Evolutionary conservation across 2,888 invertebrate species (phyloP).

Genomic region (Cheilosia variabilis): DNA sequence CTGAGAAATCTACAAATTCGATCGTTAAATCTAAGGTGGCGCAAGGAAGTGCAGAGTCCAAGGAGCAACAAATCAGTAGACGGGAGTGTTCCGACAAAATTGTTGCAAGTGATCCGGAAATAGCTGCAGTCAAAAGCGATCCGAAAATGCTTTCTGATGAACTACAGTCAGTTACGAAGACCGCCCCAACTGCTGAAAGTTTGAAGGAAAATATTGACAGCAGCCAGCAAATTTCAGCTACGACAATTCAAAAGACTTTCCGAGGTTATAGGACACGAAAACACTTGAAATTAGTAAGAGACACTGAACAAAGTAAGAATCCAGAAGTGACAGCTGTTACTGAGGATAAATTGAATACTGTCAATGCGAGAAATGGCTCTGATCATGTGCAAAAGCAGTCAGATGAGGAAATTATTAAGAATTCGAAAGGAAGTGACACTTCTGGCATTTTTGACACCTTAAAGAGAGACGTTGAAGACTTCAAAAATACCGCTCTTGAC

Average conservation of each 20-base stretch:
- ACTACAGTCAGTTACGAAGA: neutral
- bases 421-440: neutral
- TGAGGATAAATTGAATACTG: too few relatives aligned
- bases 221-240: slow-evolving; percentile 42
- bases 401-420: neutral
- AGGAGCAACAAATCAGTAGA: neutral
- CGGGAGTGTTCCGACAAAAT: neutral
- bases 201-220: neutral
- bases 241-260: slow-evolving; percentile 63
- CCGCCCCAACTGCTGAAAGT: too few relatives aligned
- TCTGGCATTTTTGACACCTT: slow-evolving; percentile 11
- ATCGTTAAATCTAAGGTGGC: neutral
- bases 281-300: neutral
- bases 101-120: too few relatives aligned
- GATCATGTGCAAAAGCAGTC: neutral
- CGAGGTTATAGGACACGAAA: slow-evolving; percentile 62
- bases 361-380: neutral
- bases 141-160: neutral
- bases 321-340: too few relatives aligned
- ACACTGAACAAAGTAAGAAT: too few relatives aligned
- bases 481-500: neutral
- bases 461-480: neutral
- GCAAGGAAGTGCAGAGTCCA: neutral
- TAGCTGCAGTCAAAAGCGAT: too few relatives aligned
- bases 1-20: neutral